Conservation (phyloP, 2,797 vertebrate genomes). For the Tiaroga cobitis region DNA sequence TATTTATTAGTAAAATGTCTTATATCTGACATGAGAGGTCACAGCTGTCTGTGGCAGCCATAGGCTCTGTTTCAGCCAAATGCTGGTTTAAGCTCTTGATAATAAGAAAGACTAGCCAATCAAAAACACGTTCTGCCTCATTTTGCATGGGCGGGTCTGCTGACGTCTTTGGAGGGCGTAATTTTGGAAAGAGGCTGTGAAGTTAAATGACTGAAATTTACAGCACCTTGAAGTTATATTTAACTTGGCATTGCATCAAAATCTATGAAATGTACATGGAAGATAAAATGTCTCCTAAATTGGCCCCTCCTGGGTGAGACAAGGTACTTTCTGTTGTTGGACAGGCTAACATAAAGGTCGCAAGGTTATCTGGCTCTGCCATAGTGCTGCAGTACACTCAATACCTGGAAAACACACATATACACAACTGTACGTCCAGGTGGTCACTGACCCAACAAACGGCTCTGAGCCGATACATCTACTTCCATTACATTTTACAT, state of each 20-base stretch:
- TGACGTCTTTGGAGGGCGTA: background rate
- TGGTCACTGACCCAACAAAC: slow-evolving; percentile 27
- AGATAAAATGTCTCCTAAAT: slow-evolving; percentile 12
- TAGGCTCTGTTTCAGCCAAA: background rate
- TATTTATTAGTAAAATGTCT: background rate
- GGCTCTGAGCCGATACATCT: background rate
- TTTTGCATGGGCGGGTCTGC: background rate
- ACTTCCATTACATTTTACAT: background rate
- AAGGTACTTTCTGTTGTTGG: slow-evolving; percentile 14
- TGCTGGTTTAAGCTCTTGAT: background rate
- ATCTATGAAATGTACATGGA: slow-evolving; percentile 17
- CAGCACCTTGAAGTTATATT: background rate
- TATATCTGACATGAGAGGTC: background rate
- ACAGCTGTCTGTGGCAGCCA: background rate
- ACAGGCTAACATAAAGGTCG: background rate
- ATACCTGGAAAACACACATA: slow-evolving; percentile 25
- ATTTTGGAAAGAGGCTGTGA: background rate
- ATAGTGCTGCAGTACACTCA: slow-evolving; percentile 12
- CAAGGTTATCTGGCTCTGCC: slow-evolving; percentile 17
- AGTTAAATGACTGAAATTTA: background rate
- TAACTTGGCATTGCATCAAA: slow-evolving; percentile 12
- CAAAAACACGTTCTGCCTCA: too few relatives aligned
- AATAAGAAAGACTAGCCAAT: background rate
- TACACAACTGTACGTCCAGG: slow-evolving; percentile 12
- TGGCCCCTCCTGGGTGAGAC: slow-evolving; percentile 15